These are phyloP conservation scores for Characodon lateralis DNA, from an alignment of 2,797 vertebrate genomes.

Conservation along the genomic window DNA sequence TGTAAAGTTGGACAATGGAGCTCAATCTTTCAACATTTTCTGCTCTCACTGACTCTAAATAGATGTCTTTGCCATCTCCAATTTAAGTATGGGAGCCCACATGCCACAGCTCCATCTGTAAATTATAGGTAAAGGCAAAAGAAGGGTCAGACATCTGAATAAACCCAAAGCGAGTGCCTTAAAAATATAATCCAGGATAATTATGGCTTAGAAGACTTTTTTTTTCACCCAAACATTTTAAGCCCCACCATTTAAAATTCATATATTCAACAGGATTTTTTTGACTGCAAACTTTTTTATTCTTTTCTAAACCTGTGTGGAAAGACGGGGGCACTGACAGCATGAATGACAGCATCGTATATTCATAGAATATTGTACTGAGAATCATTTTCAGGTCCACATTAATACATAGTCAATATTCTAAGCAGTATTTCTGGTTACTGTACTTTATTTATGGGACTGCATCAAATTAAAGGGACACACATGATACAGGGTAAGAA, in stretches of 20 bases:
- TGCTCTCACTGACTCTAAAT: neutral
- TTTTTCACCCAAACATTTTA: neutral
- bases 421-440: neutral
- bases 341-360: neutral
- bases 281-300: neutral
- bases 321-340: neutral
- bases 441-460: neutral
- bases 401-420: neutral
- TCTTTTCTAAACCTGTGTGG: neutral
- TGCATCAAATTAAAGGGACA: neutral
- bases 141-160: neutral
- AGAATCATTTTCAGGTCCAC: neutral
- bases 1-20: neutral
- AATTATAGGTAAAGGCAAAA: slow-evolving; percentile 6
- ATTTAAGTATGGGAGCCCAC: neutral
- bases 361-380: neutral
- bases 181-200: slow-evolving; percentile 3
- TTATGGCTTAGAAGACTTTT: neutral
- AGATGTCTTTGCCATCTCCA: neutral
- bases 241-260: neutral
- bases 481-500: neutral
- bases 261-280: slow-evolving; percentile 4
- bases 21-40: neutral
- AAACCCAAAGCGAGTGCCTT: slow-evolving; percentile 1
- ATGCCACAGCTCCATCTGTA: neutral